A percentile compares a stretch with the other conserved stretches of the same genome.
Conservation (phyloP, 2,888 invertebrate species). For the Phania funesta region DNA sequence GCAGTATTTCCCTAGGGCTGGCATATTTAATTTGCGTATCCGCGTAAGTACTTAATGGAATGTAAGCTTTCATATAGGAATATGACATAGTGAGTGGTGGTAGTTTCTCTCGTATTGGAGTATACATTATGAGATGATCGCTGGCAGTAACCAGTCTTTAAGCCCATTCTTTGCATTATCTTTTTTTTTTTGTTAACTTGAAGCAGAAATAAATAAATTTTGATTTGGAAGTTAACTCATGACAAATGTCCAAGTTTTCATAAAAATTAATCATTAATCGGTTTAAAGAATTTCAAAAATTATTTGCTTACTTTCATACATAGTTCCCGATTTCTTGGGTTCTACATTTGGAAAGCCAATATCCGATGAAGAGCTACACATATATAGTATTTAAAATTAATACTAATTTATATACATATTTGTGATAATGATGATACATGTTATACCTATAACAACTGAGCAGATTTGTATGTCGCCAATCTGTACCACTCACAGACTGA, state of each 20-base stretch:
- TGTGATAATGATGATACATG: too few species aligned
- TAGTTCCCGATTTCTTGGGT: conserved; percentile 50
- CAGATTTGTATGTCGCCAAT: background rate
- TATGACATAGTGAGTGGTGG: conserved; percentile 85
- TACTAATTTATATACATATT: background rate
- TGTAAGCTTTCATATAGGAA: conserved; percentile 84
- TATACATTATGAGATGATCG: conserved; percentile 81
- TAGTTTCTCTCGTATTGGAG: conserved; percentile 83
- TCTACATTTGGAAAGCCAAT: conserved; percentile 41
- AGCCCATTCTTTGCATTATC: conserved; percentile 75
- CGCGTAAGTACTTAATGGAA: conserved; percentile 84
- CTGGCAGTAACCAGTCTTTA: conserved; percentile 81
- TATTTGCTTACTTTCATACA: conserved; percentile 48
- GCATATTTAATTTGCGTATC: conserved; percentile 84
- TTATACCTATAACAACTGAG: background rate
- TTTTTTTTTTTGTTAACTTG: conserved; percentile 67
- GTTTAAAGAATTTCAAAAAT: too few species aligned
- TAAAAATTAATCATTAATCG: background rate
- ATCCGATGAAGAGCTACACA: conserved; percentile 18
- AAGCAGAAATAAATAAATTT: background rate
- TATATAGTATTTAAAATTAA: background rate
- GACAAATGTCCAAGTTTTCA: background rate
- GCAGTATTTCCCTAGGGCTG: conserved; percentile 83
- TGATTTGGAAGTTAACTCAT: background rate
- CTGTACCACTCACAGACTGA: too few species aligned